Conservation (phyloP, 2,888 invertebrate genomes). For the Entomobrya multifasciata region DNA sequence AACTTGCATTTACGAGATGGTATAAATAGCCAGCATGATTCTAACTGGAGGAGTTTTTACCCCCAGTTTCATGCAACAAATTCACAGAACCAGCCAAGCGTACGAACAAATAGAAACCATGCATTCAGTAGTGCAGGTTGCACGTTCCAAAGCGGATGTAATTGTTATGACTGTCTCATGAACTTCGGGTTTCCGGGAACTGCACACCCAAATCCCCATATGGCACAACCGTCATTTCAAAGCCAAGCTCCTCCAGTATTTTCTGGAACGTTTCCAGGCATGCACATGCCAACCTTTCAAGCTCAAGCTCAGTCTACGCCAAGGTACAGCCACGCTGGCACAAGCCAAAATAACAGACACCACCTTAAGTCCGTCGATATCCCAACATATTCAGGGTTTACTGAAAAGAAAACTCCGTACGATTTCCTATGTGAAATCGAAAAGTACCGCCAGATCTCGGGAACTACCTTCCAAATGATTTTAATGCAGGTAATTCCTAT, state of each 20-base stretch:
- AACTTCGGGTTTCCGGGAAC: neutral
- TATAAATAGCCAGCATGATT: neutral
- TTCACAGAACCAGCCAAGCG: neutral
- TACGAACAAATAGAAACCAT: too few relatives aligned
- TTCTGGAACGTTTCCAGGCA: too few relatives aligned
- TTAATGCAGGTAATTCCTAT: constrained; percentile 3
- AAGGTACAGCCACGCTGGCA: too few relatives aligned
- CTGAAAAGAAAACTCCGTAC: constrained; percentile 2
- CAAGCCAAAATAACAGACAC: neutral
- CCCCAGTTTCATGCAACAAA: neutral
- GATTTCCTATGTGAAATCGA: constrained; percentile 35
- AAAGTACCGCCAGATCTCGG: constrained; percentile 31
- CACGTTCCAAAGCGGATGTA: neutral
- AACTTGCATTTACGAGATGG: neutral
- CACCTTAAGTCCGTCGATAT: neutral
- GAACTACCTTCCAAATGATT: neutral
- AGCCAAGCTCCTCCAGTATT: neutral
- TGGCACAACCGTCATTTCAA: neutral
- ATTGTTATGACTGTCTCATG: neutral
- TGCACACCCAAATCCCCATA: neutral
- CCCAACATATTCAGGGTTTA: neutral
- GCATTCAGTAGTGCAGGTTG: too few relatives aligned
- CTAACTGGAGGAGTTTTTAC: neutral
- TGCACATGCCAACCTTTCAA: neutral
- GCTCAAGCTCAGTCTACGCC: neutral